Evolutionary conservation across 2,888 invertebrate genomes (phyloP), one percentile per base, ranked within the genome.

Genomic region (Meliscaeva auricollis): DNA sequence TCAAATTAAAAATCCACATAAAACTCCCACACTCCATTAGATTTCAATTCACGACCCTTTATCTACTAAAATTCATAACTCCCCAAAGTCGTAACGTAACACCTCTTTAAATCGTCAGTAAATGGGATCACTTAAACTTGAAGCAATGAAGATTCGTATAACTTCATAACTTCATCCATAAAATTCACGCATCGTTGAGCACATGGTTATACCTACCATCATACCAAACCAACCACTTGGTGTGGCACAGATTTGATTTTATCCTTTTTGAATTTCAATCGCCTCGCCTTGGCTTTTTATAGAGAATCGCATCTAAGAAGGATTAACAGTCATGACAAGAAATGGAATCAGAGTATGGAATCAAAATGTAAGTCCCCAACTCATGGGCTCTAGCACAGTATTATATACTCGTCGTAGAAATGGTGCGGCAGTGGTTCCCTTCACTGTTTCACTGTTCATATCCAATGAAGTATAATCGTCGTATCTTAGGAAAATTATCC

Each of bases 401-500:
- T n/a, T n/a, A n/a, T n/a, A n/a, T n/a, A n/a, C n/a, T n/a, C n/a
- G n/a, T n/a, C n/a, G 26, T 26, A 26, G n/a, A 26, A 26, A 4
- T 26, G 26, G 26, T 26, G 26, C 26, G 26, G 38, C 13, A 13
- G 9, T 9, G 35, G 8, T 35, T 20, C 13, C 22, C 41, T 56
- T 62, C 48, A 20, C 54, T 44, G 32, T 35, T 64, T 44, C 44
- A 38, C 41, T 26, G 41, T 54, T 69, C 58, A 46, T 41, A 75
- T 50, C 56, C 66, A 79, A 44, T 75, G 50, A 79, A 72, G 64
- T 69, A 77, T 85, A 85, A 85, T 85, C 85, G 85, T 62, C 85
- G 85, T 85, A 81, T 85, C 85, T 81, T 76, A 81, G 85, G 73
- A 81, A 85, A 81, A 85, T 85, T 85, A 85, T 85, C 85, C 81